Evolutionary conservation across 2,113 vertebrate species (phyloP).

Genomic region (Odontophorus gujanensis): DNA sequence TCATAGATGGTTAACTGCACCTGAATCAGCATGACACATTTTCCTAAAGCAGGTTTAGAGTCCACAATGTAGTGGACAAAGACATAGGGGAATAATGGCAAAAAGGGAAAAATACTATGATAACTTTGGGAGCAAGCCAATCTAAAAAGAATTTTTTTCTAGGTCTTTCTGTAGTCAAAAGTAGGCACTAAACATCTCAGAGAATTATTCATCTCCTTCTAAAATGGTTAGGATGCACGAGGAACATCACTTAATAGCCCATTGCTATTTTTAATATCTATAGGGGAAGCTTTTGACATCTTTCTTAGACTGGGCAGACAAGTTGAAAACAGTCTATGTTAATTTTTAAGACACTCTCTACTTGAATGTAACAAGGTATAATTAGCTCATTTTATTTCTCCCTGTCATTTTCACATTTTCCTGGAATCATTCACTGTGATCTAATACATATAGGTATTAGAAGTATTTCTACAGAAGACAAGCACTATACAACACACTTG

Average conservation of each 20-base stretch:
- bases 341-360: not conserved
- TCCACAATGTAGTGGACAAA: not conserved
- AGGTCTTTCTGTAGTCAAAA: not conserved
- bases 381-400: not conserved
- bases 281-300: not conserved
- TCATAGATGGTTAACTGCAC: not conserved
- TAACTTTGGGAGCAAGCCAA: not conserved
- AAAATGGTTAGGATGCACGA: not conserved
- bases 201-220: not conserved
- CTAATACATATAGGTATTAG: not conserved
- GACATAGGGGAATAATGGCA: fast-evolving
- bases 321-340: not conserved
- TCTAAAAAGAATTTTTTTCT: not conserved
- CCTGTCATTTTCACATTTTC: not conserved
- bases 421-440: not conserved
- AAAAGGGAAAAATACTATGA: not conserved
- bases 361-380: not conserved
- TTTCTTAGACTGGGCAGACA: not conserved
- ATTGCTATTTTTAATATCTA: not conserved
- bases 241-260: not conserved
- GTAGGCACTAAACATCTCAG: not conserved
- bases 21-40: not conserved
- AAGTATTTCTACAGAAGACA: not conserved
- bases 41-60: not conserved
- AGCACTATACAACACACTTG: not conserved